These are phyloP conservation scores for Sinonovacula constricta DNA, from an alignment of 1,140 invertebrate genomes.

Conservation along the genomic window DNA sequence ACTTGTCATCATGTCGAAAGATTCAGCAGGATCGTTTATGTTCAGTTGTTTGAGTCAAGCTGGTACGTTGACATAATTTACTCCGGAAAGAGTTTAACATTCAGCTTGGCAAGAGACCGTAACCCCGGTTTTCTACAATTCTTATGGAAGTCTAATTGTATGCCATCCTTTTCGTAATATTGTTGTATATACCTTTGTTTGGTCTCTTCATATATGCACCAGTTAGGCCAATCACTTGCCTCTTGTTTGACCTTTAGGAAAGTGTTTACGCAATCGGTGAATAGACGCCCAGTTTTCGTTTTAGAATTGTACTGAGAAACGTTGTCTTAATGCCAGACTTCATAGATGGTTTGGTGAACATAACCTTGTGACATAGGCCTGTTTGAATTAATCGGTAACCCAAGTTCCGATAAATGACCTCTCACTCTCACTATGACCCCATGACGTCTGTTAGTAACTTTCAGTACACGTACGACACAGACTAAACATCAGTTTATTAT, in stretches of 20 bases:
- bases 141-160: slow-evolving; percentile 68
- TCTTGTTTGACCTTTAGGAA: slow-evolving; percentile 59
- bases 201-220: slow-evolving; percentile 38
- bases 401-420: neutral
- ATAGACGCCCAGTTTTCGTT: no score
- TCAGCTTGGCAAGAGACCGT: slow-evolving; percentile 53
- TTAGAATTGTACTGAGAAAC: neutral
- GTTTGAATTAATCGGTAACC: neutral
- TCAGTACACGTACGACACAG: neutral
- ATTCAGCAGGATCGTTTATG: neutral
- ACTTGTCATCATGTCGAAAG: neutral
- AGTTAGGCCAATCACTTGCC: slow-evolving; percentile 47
- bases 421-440: neutral
- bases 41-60: slow-evolving; percentile 13
- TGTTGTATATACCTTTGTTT: slow-evolving; percentile 65
- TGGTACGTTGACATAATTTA: slow-evolving; percentile 18
- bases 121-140: slow-evolving; percentile 73
- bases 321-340: neutral
- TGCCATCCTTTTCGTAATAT: slow-evolving; percentile 61
- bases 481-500: neutral
- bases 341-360: neutral
- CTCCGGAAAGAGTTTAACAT: slow-evolving; percentile 48
- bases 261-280: slow-evolving; percentile 58
- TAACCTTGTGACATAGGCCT: neutral
- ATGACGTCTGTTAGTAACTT: neutral